phyloP scores from a whole-genome alignment of 2,888 invertebrate species.

The Bedellia somnulentella region DNA sequence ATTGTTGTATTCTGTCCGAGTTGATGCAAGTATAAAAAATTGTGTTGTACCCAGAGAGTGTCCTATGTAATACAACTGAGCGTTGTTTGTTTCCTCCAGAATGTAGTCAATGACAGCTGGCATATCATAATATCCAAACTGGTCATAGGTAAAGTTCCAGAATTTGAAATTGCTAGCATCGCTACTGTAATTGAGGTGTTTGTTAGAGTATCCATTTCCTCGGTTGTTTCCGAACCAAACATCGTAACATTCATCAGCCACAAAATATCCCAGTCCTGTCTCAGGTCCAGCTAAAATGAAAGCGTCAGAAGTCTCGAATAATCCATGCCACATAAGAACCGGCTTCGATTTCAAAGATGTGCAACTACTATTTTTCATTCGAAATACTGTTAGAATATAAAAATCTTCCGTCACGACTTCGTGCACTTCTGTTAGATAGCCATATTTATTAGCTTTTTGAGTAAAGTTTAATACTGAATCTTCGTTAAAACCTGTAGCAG shows the following conservation, averaged over 20 bases:
- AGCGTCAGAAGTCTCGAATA: not conserved
- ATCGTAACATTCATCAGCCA: constrained; percentile 33
- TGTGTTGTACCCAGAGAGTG: constrained; percentile 67
- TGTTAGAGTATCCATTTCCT: constrained; percentile 34
- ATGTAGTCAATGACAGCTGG: constrained; percentile 67
- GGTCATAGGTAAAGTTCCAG: constrained; percentile 69
- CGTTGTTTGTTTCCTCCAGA: constrained; percentile 38
- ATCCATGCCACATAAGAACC: constrained; percentile 1
- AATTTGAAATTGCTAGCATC: constrained; percentile 24
- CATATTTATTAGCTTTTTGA: too few relatives aligned
- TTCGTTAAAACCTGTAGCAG: too few relatives aligned
- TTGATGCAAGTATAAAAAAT: constrained; percentile 29
- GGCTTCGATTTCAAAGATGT: too few relatives aligned
- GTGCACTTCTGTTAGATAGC: too few relatives aligned
- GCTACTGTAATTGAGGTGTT: constrained; percentile 26
- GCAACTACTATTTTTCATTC: too few relatives aligned
- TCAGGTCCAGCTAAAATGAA: not conserved
- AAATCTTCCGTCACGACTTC: too few relatives aligned
- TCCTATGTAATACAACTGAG: constrained; percentile 62
- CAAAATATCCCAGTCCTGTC: constrained; percentile 18
- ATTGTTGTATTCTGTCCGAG: constrained; percentile 8
- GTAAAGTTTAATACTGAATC: too few relatives aligned
- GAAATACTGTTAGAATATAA: too few relatives aligned
- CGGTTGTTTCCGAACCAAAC: constrained; percentile 40
- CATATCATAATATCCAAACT: constrained; percentile 69